phyloP scores from a whole-genome alignment of 2,888 invertebrate species.

The Drosophila anceps region DNA sequence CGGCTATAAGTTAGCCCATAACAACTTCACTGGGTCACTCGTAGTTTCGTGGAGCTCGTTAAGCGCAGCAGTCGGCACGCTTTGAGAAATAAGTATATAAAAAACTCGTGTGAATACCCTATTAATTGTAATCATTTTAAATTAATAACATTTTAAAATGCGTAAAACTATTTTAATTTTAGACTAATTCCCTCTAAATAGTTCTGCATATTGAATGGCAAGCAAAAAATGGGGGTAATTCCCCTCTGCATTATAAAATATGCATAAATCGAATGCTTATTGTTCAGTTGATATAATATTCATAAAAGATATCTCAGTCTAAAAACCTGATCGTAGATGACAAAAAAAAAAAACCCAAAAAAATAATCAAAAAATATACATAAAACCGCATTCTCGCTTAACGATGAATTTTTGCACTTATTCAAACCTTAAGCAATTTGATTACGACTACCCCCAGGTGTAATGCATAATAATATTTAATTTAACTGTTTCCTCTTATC shows the following conservation, averaged over 20 bases:
- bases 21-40: conserved; percentile 13
- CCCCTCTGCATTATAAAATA: not conserved
- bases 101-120: conserved; percentile 29
- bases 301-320: not conserved
- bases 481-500: conserved; percentile 43
- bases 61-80: conserved; percentile 5
- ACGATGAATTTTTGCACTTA: conserved; percentile 17
- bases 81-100: not conserved
- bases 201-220: not conserved
- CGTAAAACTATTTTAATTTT: not conserved
- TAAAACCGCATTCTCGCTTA: conserved; percentile 34
- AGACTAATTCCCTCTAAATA: not conserved
- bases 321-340: not conserved
- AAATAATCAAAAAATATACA: not conserved
- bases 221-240: not conserved
- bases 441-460: conserved; percentile 16
- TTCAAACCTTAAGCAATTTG: conserved; percentile 16
- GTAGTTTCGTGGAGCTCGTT: conserved; percentile 7
- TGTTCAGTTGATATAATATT: not conserved
- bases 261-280: not conserved
- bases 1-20: not conserved
- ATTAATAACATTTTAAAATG: not conserved
- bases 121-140: conserved; percentile 5
- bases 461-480: conserved; percentile 23
- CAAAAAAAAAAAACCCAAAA: not conserved